Base-by-base conservation (phyloP, 2,888 invertebrate genomes). In the Exocentrus adspersus region DNA sequence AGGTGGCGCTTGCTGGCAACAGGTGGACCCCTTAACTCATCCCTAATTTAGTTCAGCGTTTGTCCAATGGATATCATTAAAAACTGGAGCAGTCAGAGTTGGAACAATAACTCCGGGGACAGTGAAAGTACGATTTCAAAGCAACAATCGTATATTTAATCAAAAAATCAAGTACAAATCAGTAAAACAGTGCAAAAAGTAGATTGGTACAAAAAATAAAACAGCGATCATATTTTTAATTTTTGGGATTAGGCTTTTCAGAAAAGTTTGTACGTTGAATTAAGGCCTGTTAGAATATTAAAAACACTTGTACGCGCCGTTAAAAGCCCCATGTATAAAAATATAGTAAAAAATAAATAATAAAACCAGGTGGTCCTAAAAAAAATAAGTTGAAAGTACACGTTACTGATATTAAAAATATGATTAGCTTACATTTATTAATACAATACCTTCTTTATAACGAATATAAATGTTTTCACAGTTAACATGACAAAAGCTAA, bases 151-250 rank as follows among this genome's bases (percentile, higher is more conserved):
- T 17, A 43, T 45, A 45, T 45, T 48, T 48, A 14, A 7, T n/a
- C 48, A 21, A 48, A 52, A 19, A 52, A 52, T 19, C 51, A 52
- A 52, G 52, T 41, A 42, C 21, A 53, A 30, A 53, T 41, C 53
- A 42, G 19, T n/a, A 52, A 52, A 14, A 20, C n/a, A n/a, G 24
- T 48, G 24, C 1, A 48, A 48, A 24, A 20, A 7, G 17, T 52
- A 42, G 21, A 21, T n/a, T n/a, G n/a, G n/a, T 16, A 41, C 41
- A 37, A 20, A 6, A 43, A 43, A 43, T 21, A 24, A 24, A 46
- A 46, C 1, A 24, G 7, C n/a, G 12, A 7, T 24, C 24, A 46
- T n/a, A 20, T 24, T 10, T 45, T 19, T 45, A 45, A 45, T 10
- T n/a, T n/a, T 45, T n/a, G 10, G 9, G 19, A 42, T n/a, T n/a